Base-by-base conservation (phyloP, 2,797 vertebrate genomes). In the Dromococcyx pavoninus region DNA sequence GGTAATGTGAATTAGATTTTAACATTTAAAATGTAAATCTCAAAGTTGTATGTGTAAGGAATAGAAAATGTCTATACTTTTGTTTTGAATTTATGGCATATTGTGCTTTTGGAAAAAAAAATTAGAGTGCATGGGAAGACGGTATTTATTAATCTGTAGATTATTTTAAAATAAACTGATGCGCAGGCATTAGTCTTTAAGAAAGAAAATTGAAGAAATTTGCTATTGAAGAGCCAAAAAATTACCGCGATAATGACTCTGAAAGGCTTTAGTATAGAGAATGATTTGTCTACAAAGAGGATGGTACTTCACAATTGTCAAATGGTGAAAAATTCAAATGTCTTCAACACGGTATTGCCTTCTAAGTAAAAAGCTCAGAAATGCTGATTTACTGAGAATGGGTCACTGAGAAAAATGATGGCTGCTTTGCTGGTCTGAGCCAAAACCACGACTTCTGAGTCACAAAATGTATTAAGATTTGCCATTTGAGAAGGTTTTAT, bases 51-150 rank as follows among this genome's bases (percentile, higher is more conserved):
- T 73, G 27, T 50, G 32, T 33, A 39, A 71, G 5, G 12, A 46
- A 41, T 2, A 51, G 9, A 79, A 77, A 72, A 66, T 7, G 78
- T 17, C 15, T 17, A 18, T 39, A 35, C 2, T 72, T 80, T 62
- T 8, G 18, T 80, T 80, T 39, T 65, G 30, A 80, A 80, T 17
- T 77, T 70, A 41, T 58, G 22, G 3, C 9, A 53, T n/a, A 8
- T 2, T 57, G 15, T n/a, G 4, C 1, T 76, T 84, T 46, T 13
- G 3, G 25, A 11, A 27, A 33, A 74, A 60, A 16, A 27, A 5
- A 62, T 21, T 21, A 21, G 0, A 32, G 4, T 33, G 13, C 9
- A 5, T 12, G 1, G 5, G 21, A 4, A 35, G 6, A 41, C 2
- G 50, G 0, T 5, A 71, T 71, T 86, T 76, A 28, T 57, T 61